A percentile compares a stretch with the other conserved stretches of the same genome.
Conservation (phyloP, 2,113 vertebrate genomes). For the Peucedramus taeniatus region DNA sequence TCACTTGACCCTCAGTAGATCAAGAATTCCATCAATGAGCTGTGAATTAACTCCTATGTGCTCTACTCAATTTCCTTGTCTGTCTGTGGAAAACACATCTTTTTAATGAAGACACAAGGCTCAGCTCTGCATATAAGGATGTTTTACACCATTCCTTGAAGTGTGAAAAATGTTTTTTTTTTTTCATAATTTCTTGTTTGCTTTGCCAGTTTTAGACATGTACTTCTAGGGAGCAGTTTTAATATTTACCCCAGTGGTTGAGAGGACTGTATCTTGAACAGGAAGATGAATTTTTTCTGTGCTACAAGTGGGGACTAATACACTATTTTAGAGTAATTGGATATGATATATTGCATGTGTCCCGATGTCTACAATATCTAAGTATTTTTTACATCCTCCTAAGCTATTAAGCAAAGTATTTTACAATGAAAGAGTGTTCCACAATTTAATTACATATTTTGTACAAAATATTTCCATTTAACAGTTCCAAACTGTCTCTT, state of each 20-base stretch:
- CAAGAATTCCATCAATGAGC: conserved; percentile 7
- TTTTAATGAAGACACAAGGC: neutral
- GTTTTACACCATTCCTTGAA: neutral
- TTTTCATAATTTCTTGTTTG: neutral
- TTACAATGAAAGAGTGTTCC: conserved; percentile 36
- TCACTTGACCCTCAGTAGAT: conserved; percentile 13
- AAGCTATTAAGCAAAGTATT: conserved; percentile 25
- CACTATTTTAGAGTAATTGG: neutral
- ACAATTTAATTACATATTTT: conserved; percentile 57
- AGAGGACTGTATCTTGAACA: neutral
- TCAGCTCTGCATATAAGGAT: neutral
- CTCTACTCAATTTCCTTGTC: neutral
- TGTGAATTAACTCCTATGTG: neutral
- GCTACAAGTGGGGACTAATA: neutral
- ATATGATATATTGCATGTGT: neutral
- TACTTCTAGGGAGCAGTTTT: neutral
- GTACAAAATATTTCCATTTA: conserved; percentile 64
- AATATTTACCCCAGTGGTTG: neutral
- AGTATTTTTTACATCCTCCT: conserved; percentile 19
- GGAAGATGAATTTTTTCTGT: neutral
- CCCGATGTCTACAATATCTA: neutral
- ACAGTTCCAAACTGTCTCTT: conserved; percentile 51
- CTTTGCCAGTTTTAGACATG: neutral
- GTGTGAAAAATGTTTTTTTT: rapidly evolving
- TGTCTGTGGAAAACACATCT: neutral